Conservation (phyloP, 1,140 invertebrate species). For the Colletes gigas region DNA sequence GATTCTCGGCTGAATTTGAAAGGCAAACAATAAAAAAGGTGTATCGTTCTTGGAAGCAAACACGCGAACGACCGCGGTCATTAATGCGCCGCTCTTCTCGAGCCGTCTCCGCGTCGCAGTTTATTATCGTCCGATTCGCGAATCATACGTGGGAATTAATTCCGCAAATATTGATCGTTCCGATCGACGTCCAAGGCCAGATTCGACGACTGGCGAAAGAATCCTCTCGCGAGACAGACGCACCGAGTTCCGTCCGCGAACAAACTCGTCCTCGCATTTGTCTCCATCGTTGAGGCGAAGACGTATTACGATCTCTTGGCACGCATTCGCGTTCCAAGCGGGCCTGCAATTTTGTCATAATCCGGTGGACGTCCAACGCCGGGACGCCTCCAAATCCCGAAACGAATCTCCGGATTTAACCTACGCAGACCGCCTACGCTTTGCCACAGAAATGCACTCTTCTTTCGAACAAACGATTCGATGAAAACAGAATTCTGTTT, state of each 20-base stretch:
- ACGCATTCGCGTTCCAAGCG: slow-evolving; percentile 27
- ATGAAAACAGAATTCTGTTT: no score
- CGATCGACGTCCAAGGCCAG: slow-evolving; percentile 60
- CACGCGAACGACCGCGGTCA: neutral
- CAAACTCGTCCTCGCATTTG: slow-evolving; percentile 24
- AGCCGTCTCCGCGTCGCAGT: neutral
- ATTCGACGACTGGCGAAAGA: neutral
- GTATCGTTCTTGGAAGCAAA: neutral
- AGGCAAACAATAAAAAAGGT: neutral
- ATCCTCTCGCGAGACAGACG: neutral
- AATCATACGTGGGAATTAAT: slow-evolving; percentile 35
- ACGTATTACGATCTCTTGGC: slow-evolving; percentile 41
- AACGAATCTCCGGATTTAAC: slow-evolving; percentile 40
- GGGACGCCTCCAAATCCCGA: slow-evolving; percentile 30
- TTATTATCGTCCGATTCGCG: slow-evolving; percentile 5
- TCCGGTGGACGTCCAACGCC: slow-evolving; percentile 11
- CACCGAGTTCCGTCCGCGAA: neutral
- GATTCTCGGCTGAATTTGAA: neutral
- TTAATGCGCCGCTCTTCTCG: neutral
- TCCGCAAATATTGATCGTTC: slow-evolving; percentile 65
- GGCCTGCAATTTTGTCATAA: slow-evolving; percentile 26
- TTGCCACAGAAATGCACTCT: no score
- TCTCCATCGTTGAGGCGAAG: slow-evolving; percentile 36
- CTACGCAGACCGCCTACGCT: slow-evolving; percentile 23
- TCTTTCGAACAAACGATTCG: neutral